Base-by-base conservation (phyloP, 37 sponge, comb jelly and placozoan genomes). In the Crambe crambe region DNA sequence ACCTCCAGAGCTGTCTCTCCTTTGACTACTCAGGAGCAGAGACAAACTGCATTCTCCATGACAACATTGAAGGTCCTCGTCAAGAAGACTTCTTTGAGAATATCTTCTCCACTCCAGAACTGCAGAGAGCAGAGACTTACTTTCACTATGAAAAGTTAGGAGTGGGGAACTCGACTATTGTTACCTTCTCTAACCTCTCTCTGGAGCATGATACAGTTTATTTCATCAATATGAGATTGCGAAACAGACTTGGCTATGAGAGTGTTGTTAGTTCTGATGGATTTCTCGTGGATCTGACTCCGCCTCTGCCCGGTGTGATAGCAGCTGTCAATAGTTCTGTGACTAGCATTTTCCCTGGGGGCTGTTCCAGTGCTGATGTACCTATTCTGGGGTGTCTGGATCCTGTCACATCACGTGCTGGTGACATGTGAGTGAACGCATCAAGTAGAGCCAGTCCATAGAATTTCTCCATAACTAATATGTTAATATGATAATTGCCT, bases 121-220 rank as follows among this genome's bases (percentile, higher is more conserved):
- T 92, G 0, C 75, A 70, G 60, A 30, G 69, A 31, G 56, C 88
- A 29, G n/a, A 23, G 17, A 70, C 57, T 0, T 92, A 87, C 38
- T 20, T 56, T 26, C 92, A 92, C 57, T 87, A 84, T 62, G 92
- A 92, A 42, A 87, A 75, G 64, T 81, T 92, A n/a, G 92, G 92
- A 0, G 70, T 77, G 2, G 90, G 94, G 10, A 86, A 86, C 73
- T 77, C 78, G 1, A 80, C 80, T 4, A 22, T 60, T 0, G 40
- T 80, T 26, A 69, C 39, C 2, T 86, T 81, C 31, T 37, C 78
- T 25, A 54, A 42, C 15, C 77, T 94, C 17, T 27, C 40, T 4
- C 42, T 94, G 2, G 58, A 66, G 18, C 87, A 87, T 64, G 75
- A 84, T 30, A 32, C 58, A 0, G 36, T 63, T 12, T 95, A 92